Evolutionary conservation across 2,888 invertebrate species (phyloP).

Genomic region (Rotaria socialis): DNA sequence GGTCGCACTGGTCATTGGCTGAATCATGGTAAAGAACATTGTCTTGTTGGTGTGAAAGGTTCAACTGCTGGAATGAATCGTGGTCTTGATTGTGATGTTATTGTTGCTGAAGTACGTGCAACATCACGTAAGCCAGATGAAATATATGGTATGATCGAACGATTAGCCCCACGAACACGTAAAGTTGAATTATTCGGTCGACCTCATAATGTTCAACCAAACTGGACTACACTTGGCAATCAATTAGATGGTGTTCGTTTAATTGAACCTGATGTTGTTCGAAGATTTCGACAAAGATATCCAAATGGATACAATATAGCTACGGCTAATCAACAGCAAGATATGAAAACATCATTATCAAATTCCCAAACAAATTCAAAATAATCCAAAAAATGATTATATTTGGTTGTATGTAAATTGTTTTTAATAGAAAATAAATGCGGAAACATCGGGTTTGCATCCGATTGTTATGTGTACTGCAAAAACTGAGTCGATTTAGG

Average conservation of each 20-base stretch:
- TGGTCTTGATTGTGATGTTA: conserved; percentile 92
- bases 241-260: conserved; percentile 89
- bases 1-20: conserved; percentile 96
- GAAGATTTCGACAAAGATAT: conserved; percentile 79
- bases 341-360: neutral
- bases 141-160: conserved; percentile 92
- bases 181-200: conserved; percentile 94
- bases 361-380: neutral
- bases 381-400: neutral
- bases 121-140: conserved; percentile 98
- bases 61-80: conserved; percentile 72
- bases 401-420: neutral
- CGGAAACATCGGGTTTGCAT: no score
- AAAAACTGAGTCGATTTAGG: no score
- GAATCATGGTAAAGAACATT: conserved; percentile 96
- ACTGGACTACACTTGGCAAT: conserved; percentile 91
- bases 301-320: conserved; percentile 70
- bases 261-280: conserved; percentile 83
- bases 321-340: neutral
- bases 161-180: conserved; percentile 88
- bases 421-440: neutral
- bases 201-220: conserved; percentile 94
- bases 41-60: conserved; percentile 91
- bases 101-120: conserved; percentile 93
- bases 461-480: no score